Evolutionary conservation across 35 echinoderm and acorn worm genomes (phyloP), one percentile per base, ranked within the genome.

Genomic region (Lytechinus pictus): DNA sequence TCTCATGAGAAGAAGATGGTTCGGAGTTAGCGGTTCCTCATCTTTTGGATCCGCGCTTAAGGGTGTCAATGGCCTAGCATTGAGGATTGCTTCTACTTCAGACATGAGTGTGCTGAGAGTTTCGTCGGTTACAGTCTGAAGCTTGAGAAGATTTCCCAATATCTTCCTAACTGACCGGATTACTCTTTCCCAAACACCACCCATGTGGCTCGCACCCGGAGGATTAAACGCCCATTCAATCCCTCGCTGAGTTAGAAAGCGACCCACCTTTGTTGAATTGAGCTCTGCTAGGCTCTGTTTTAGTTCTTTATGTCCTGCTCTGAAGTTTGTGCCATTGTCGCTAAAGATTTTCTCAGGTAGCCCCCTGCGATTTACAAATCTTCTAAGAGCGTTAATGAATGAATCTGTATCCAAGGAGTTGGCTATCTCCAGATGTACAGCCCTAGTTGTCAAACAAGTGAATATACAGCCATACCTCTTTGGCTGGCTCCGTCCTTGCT

Each of bases 241-340:
- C 10, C 91, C 96, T 29, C 52, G 93, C 19, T 90, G 55, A 61
- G 10, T 21, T 10, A 98, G 52, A 55, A 56, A 44, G 8, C 60
- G 27, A 66, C 27, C 55, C 52, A 96, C 72, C 66, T 87, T 93
- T 21, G 57, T 27, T 92, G 52, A 12, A 28, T 98, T 95, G 55
- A 95, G 29, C n/a, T 52, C 27, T 27, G 28, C 87, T 29, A 97
- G 56, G 54, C 61, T 57, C 54, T 97, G n/a, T 28, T 89, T 94
- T 86, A 97, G 56, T 89, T 96, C 97, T 9, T 91, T 61, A 21
- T 95, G 12, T 61, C 19, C 92, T 1, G 92, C 91, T 52, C 92
- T 92, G 57, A 97, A 97, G 79, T 95, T 96, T 5, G 96, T 95
- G 1, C 97, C 94, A 61, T 96, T 98, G 61, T 98, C 96, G 66